Evolutionary conservation across 2,888 invertebrate genomes (phyloP).

Genomic region (Platerodrilus igneus): DNA sequence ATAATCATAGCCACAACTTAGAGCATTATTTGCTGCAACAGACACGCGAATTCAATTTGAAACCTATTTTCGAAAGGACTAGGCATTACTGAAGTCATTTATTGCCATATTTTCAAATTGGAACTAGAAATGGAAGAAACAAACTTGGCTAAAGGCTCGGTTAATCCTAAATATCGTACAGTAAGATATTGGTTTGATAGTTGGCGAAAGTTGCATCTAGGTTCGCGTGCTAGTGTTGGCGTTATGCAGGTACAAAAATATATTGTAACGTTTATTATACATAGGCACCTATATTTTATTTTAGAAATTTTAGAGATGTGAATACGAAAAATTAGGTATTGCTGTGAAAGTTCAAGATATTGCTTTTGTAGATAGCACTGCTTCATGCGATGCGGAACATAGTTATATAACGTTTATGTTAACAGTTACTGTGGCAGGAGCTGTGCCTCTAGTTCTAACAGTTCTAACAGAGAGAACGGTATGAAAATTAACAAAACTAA

Average conservation of each 20-base stretch:
- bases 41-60: constrained; percentile 5
- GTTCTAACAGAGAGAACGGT: too few relatives aligned
- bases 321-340: neutral
- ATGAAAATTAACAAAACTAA: too few relatives aligned
- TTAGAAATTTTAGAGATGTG: too few relatives aligned
- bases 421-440: constrained; percentile 12
- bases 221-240: neutral
- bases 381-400: constrained; percentile 7
- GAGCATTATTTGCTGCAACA: neutral
- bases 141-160: neutral
- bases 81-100: constrained; percentile 5
- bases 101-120: constrained; percentile 5
- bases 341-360: neutral
- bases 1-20: constrained; percentile 3
- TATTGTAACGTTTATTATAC: too few relatives aligned
- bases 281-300: too few relatives aligned
- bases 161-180: constrained; percentile 11
- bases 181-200: constrained; percentile 11
- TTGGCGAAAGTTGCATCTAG: constrained; percentile 3
- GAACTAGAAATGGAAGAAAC: constrained; percentile 2
- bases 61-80: constrained; percentile 6
- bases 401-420: constrained; percentile 17
- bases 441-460: constrained; percentile 17
- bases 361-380: constrained; percentile 8
- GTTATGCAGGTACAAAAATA: neutral